Conservation (phyloP, 2,888 invertebrate species). For the Thera obeliscata region DNA sequence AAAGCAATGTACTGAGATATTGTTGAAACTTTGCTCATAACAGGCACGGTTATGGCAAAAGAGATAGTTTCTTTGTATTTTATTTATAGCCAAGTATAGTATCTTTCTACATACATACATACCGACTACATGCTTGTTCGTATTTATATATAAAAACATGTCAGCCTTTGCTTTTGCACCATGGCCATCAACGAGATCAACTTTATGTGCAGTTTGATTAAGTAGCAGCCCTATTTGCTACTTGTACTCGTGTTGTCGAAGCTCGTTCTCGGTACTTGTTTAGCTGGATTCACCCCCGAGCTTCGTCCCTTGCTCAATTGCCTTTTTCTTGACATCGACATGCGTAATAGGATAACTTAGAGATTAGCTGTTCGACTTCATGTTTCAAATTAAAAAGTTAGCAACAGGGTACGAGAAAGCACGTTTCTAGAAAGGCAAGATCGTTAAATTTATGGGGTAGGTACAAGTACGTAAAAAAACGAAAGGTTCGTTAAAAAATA, state of each 20-base stretch:
- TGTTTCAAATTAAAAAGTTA: conserved; percentile 65
- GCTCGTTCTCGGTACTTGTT: conserved; percentile 72
- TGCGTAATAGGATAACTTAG: conserved; percentile 78
- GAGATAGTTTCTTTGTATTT: conserved; percentile 28
- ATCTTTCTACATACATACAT: neutral
- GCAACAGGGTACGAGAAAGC: neutral
- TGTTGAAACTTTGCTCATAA: conserved; percentile 31
- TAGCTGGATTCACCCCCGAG: conserved; percentile 55
- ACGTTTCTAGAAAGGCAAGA: neutral
- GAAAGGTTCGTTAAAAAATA: neutral
- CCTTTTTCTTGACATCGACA: conserved; percentile 79
- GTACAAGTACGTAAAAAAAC: too few species aligned
- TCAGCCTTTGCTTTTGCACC: neutral
- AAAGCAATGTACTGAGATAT: conserved; percentile 30
- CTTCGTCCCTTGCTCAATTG: conserved; percentile 70
- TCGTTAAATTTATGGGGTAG: neutral
- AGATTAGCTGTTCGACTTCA: conserved; percentile 76
- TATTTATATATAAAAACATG: neutral
- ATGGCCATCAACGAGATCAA: too few species aligned
- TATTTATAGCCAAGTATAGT: conserved; percentile 10
- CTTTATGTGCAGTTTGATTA: neutral
- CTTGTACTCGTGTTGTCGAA: conserved; percentile 66
- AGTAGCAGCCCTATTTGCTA: conserved; percentile 38
- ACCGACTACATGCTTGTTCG: conserved; percentile 1
- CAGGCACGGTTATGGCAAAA: conserved; percentile 16